These are phyloP conservation scores for Zele albiditarsus DNA, from an alignment of 2,888 invertebrate species.

Conservation along the genomic window DNA sequence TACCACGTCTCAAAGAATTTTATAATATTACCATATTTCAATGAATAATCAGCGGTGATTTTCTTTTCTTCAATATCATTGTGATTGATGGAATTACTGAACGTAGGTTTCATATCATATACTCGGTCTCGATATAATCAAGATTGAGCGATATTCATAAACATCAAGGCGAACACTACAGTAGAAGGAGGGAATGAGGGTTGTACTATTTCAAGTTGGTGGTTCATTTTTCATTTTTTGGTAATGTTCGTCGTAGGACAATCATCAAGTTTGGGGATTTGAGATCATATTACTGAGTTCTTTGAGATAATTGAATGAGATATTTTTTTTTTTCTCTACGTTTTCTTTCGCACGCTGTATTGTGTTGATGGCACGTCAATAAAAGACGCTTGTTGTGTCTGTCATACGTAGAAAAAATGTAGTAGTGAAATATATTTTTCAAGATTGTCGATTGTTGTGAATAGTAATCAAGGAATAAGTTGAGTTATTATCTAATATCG, in stretches of 20 bases:
- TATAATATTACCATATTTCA: conserved; percentile 6
- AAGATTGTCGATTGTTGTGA: conserved; percentile 49
- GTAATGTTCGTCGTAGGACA: conserved; percentile 10
- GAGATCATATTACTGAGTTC: conserved; percentile 30
- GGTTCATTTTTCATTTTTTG: conserved; percentile 15
- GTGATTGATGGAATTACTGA: conserved; percentile 4
- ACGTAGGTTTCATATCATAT: conserved; percentile 19
- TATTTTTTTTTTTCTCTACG: background rate
- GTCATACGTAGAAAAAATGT: conserved; percentile 55
- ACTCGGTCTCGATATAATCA: background rate
- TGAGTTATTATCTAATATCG: background rate
- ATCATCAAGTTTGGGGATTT: conserved; percentile 1
- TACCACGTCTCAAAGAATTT: conserved; percentile 43
- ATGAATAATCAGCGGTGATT: conserved; percentile 17
- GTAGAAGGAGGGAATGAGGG: background rate
- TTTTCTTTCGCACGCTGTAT: background rate
- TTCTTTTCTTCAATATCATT: background rate
- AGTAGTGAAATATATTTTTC: conserved; percentile 49
- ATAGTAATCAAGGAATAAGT: background rate
- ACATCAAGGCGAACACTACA: conserved; percentile 6
- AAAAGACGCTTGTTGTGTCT: conserved; percentile 17
- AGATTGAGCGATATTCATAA: background rate
- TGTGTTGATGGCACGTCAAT: conserved; percentile 6
- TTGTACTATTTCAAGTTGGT: too few relatives aligned
- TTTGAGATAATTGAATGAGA: background rate